Base-by-base conservation (phyloP, 2,113 vertebrate genomes). In the Opisthocomus hoazin region DNA sequence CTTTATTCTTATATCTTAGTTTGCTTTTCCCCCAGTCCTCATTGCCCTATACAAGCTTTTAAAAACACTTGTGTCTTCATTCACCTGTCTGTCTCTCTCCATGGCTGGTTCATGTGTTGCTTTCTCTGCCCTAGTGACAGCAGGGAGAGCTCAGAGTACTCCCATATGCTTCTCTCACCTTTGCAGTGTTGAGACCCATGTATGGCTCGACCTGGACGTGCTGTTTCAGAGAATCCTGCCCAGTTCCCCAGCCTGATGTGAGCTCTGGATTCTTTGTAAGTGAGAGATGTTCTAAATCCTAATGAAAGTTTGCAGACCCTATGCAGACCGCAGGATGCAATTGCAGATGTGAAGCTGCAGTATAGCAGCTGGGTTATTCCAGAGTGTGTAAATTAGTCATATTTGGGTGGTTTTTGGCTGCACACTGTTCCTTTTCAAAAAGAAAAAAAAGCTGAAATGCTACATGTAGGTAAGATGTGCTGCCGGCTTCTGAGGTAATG, bases 201-300 rank as follows among this genome's bases (percentile, higher is more conserved):
- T 37, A 1, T 24, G 46, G 43, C 36, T 30, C 69, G 81, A 9
- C 37, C 21, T 74, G 85, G n/a, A 74, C 37, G 56, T 84, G 51
- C 30, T 53, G 45, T 39, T 87, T 50, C 41, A 66, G n/a, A 65
- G n/a, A 37, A 15, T 58, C 66, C 34, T 56, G 36, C 34, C 22
- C 22, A 5, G 19, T 36, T 89, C 43, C 41, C n/a, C 29, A 15
- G 24, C 26, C 71, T 71, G 32, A 24, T 46, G 63, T 2, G 5
- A 58, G 29, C 56, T 82, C 70, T 54, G 50, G 50, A 30, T 51
- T 57, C 9, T 36, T 15, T 0, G 0, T 11, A n/a, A 16, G 16
- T 43, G 9, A 34, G 60, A 61, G 65, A 26, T 14, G 60, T 18
- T 46, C n/a, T 60, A 39, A 92, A 78, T 21, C 41, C 16, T 48